Evolutionary conservation across 2,797 vertebrate genomes (phyloP).

Genomic region (Toxotes lorentzi): DNA sequence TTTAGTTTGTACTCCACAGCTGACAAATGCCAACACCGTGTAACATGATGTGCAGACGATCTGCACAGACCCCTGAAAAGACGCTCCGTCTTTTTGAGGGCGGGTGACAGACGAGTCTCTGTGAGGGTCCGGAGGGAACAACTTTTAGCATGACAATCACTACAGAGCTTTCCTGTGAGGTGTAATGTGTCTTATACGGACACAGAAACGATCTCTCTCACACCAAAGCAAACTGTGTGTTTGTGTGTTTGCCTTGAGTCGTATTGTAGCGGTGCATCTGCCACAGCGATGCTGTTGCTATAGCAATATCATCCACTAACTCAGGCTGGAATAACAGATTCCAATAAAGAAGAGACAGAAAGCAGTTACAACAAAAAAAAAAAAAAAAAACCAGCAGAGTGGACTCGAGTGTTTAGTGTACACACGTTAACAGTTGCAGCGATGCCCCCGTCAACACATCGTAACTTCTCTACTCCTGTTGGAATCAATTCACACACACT

Average conservation of each 20-base stretch:
- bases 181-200: not conserved
- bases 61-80: not conserved
- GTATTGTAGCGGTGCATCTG: conserved; percentile 65
- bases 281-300: conserved; percentile 77
- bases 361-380: conserved; percentile 6
- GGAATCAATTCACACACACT: conserved; percentile 35
- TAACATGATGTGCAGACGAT: not conserved
- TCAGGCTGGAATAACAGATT: conserved; percentile 56
- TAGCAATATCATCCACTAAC: conserved; percentile 75
- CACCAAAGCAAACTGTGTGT: conserved; percentile 20
- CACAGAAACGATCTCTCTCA: conserved; percentile 9
- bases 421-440: conserved; percentile 35
- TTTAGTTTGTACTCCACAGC: not conserved
- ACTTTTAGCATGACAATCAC: not conserved
- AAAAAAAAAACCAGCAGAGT: conserved; percentile 19
- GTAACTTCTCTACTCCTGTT: conserved; percentile 19
- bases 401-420: conserved; percentile 46
- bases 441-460: not conserved
- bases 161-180: not conserved
- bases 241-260: conserved; percentile 55
- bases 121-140: not conserved
- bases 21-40: not conserved
- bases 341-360: conserved; percentile 49
- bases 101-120: not conserved
- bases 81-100: not conserved